Base-by-base conservation (phyloP, 2,113 vertebrate genomes). In the Lamprotornis superbus region DNA sequence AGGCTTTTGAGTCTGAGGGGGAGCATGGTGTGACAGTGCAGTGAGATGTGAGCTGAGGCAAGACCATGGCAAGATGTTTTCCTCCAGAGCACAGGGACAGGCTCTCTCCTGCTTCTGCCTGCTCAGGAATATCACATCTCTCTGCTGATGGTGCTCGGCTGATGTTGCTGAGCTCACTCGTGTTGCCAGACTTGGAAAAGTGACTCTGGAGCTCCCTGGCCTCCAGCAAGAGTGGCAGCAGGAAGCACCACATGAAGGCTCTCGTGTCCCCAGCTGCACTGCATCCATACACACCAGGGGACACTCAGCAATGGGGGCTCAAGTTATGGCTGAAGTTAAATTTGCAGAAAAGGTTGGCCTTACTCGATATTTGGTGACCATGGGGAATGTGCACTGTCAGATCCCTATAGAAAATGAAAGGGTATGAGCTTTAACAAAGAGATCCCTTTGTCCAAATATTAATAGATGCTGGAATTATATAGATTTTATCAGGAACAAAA, bases 111-210 rank as follows among this genome's bases (percentile, higher is more conserved):
- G 33, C 40, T 39, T 52, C 53, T 82, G 17, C 49, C 47, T 35
- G 9, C 47, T 46, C 25, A 39, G 37, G 31, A 69, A 4, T 28
- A 15, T 22, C 44, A 2, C 3, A 2, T 25, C 74, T 30, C 52
- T 14, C 35, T 7, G 15, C 60, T 10, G 15, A 3, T 8, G 82
- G 7, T 33, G 18, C 68, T 55, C 0, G 0, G 16, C 55, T 53
- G 67, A 8, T 0, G 0, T 15, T 82, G 52, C 82, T 0, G 0
- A n/a, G 39, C 37, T 67, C 0, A 0, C 70, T 30, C 0, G 0
- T 3, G 1, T 16, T 74, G 39, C 33, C 71, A 16, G n/a, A 21
- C 27, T 47, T 0, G 3, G 12, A 78, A 69, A 13, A 63, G 30
- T 9, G 21, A 4, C 60, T 49, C 60, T 37, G 35, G 2, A 42